These are phyloP conservation scores for Lissonota sp. DNA, from an alignment of 2,888 invertebrate genomes.

Conservation along the genomic window DNA sequence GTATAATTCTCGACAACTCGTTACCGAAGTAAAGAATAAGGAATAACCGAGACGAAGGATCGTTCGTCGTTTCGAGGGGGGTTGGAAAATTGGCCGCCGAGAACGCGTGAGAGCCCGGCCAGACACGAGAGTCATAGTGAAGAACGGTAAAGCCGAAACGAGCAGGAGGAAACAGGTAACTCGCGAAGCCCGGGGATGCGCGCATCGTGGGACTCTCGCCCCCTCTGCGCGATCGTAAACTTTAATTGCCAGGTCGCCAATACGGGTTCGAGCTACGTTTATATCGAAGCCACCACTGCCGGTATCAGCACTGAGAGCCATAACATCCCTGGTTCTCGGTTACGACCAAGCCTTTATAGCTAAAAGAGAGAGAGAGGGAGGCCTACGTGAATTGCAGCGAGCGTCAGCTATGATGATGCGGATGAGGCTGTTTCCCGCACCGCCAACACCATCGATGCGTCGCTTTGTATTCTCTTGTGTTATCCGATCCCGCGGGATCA, in stretches of 20 bases:
- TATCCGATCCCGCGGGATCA: constrained; percentile 1
- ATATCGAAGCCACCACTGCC: constrained; percentile 69
- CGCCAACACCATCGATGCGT: constrained; percentile 32
- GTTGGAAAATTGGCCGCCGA: constrained; percentile 51
- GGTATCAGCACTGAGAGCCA: constrained; percentile 64
- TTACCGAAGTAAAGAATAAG: constrained; percentile 27
- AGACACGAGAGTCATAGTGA: constrained; percentile 50
- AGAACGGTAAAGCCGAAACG: constrained; percentile 44
- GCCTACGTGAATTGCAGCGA: constrained; percentile 55
- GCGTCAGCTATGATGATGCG: constrained; percentile 25
- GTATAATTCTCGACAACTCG: constrained; percentile 38
- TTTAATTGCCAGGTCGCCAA: constrained; percentile 79
- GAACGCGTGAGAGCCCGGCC: constrained; percentile 51
- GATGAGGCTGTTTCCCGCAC: constrained; percentile 41
- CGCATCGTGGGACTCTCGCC: constrained; percentile 9
- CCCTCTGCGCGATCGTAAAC: constrained; percentile 78
- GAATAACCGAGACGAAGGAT: constrained; percentile 43
- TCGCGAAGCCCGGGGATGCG: constrained; percentile 45
- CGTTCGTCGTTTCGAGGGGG: constrained; percentile 36
- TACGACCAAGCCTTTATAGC: constrained; percentile 63
- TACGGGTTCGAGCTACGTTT: constrained; percentile 74
- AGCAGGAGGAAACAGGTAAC: constrained; percentile 74
- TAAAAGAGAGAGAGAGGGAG: constrained; percentile 26
- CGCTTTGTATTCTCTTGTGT: constrained; percentile 39
- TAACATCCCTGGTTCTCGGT: constrained; percentile 62